phyloP scores from a whole-genome alignment of 2,888 invertebrate genomes.

The Rhagium mordax region DNA sequence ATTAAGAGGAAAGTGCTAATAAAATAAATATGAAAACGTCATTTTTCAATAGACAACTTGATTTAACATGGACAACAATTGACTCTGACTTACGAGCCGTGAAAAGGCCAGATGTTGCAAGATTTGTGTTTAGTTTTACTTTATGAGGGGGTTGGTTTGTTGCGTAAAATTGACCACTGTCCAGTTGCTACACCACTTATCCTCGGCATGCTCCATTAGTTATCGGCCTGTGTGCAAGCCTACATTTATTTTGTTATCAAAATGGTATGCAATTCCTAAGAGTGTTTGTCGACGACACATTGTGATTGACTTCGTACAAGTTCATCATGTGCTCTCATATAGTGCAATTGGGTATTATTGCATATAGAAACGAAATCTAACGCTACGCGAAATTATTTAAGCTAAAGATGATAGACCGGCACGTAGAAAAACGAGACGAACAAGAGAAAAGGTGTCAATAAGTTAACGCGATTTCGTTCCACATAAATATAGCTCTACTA shows the following conservation, averaged over 20 bases:
- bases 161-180: constrained; percentile 66
- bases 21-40: constrained; percentile 67
- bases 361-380: too few relatives aligned
- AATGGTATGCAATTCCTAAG: constrained; percentile 1
- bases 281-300: too few relatives aligned
- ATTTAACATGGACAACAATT: constrained; percentile 64
- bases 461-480: too few relatives aligned
- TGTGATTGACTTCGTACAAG: too few relatives aligned
- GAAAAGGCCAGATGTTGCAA: constrained; percentile 65
- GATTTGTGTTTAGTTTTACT: constrained; percentile 59
- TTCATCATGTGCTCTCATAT: too few relatives aligned
- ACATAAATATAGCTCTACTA: too few relatives aligned
- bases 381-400: too few relatives aligned
- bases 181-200: constrained; percentile 50
- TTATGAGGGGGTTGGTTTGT: constrained; percentile 51
- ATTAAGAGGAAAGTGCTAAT: constrained; percentile 61
- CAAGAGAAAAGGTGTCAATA: too few relatives aligned
- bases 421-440: too few relatives aligned
- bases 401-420: too few relatives aligned
- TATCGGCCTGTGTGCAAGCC: not conserved
- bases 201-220: constrained; percentile 18
- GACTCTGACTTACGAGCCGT: constrained; percentile 60
- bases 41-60: constrained; percentile 62
- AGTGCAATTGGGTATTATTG: too few relatives aligned
- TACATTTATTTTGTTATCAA: constrained; percentile 14